Percentiles rank a stretch among this genome's conserved stretches.
phyloP scores from a whole-genome alignment of 2,888 invertebrate genomes.

The Mythimna albipuncta region DNA sequence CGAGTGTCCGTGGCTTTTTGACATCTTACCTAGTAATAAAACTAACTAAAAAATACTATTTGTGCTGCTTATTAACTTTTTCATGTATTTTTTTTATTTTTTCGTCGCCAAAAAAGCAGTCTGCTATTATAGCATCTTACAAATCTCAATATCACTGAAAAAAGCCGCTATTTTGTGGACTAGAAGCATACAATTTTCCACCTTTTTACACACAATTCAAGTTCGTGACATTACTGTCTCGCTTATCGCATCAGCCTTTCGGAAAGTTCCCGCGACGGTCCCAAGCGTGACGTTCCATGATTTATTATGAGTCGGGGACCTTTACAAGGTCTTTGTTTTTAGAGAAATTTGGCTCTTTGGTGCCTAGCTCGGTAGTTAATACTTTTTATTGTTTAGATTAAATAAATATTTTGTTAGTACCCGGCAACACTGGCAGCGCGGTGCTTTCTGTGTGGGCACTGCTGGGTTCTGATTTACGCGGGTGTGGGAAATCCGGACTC shows the following conservation, averaged over 20 bases:
- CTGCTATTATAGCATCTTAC: neutral
- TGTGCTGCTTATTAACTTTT: no score
- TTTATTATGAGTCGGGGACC: constrained; percentile 36
- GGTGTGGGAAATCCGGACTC: no score
- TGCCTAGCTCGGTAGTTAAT: neutral
- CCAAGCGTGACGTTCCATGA: constrained; percentile 41
- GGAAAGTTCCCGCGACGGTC: constrained; percentile 41
- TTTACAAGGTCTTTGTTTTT: constrained; percentile 25
- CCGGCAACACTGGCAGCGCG: no score
- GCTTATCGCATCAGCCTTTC: constrained; percentile 44
- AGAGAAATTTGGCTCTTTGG: constrained; percentile 2
- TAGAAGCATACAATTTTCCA: constrained; percentile 32
- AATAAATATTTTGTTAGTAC: neutral
- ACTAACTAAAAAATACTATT: no score
- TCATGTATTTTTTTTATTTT: neutral
- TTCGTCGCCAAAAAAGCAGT: neutral
- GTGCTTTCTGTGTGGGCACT: no score
- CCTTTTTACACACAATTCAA: constrained; percentile 43
- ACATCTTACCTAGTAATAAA: no score
- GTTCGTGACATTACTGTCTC: constrained; percentile 42
- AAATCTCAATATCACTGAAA: neutral
- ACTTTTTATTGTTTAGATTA: constrained; percentile 1
- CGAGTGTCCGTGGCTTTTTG: no score
- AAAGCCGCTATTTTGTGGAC: neutral
- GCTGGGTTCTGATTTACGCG: no score